Evolutionary conservation across 2,888 invertebrate genomes (phyloP).

Genomic region (Augiades crinisus): DNA sequence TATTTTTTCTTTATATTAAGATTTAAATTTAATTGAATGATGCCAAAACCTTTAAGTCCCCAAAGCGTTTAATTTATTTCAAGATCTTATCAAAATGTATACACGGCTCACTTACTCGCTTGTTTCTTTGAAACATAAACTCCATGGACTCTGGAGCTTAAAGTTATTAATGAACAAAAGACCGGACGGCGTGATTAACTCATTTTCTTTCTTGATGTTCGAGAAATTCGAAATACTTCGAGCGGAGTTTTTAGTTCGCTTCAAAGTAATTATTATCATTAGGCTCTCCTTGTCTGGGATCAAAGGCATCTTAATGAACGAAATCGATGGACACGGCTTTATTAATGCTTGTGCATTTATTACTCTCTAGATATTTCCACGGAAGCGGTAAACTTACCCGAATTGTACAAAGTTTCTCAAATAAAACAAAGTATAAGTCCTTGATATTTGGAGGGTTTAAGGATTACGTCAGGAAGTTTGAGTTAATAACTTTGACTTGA

Average conservation of each 20-base stretch:
- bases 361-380: background rate
- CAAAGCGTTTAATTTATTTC: too few relatives aligned
- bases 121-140: conserved; percentile 18
- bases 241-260: conserved; percentile 19
- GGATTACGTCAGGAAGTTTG: too few relatives aligned
- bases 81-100: too few relatives aligned
- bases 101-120: too few relatives aligned
- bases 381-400: background rate
- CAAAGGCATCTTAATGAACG: conserved; percentile 18
- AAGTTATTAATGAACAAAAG: conserved; percentile 27
- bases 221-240: conserved; percentile 23
- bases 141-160: conserved; percentile 21
- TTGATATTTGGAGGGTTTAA: too few relatives aligned
- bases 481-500: too few relatives aligned
- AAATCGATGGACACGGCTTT: conserved; percentile 1
- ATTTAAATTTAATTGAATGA: too few relatives aligned
- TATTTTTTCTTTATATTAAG: too few relatives aligned
- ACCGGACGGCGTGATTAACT: conserved; percentile 24
- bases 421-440: too few relatives aligned
- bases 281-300: conserved; percentile 15
- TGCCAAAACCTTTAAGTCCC: too few relatives aligned
- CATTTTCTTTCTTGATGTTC: conserved; percentile 25
- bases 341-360: background rate
- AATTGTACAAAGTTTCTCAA: too few relatives aligned
- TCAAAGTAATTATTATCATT: conserved; percentile 25